Evolutionary conservation across 2,113 vertebrate species (phyloP).

Genomic region (Heliornis fulica): DNA sequence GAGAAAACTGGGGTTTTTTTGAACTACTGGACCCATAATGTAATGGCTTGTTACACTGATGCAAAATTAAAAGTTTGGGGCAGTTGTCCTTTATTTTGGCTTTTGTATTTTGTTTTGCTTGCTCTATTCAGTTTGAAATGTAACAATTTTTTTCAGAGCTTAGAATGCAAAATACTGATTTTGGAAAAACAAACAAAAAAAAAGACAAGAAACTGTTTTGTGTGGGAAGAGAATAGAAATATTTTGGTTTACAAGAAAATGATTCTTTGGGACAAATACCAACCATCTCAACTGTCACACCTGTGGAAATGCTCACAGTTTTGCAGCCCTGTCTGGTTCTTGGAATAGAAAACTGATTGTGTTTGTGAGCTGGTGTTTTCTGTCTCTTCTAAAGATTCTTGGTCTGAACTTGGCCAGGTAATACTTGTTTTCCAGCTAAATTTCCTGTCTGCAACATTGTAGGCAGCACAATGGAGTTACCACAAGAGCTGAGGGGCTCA

Average conservation of each 20-base stretch:
- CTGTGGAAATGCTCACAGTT: neutral
- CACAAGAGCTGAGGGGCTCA: too few species aligned
- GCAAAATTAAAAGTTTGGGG: neutral
- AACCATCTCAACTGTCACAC: neutral
- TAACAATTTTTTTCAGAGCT: neutral
- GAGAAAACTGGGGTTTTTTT: neutral
- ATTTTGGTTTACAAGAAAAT: neutral
- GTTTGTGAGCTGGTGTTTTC: neutral
- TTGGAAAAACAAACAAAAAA: neutral
- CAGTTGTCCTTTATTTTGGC: neutral
- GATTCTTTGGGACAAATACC: neutral
- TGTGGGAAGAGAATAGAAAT: neutral
- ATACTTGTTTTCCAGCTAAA: neutral
- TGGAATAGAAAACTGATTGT: fast-evolving
- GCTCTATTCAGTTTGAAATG: neutral
- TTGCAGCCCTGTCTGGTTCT: neutral
- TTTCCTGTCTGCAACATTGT: neutral
- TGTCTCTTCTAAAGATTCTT: neutral
- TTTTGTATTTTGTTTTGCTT: too few species aligned
- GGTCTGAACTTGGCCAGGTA: neutral
- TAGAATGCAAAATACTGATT: neutral
- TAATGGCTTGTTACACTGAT: neutral
- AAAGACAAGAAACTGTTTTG: neutral
- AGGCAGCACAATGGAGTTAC: too few species aligned
- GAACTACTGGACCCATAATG: neutral